Evolutionary conservation across 2,113 vertebrate species (phyloP), one percentile per base, ranked within the genome.

Genomic region (Sceloporus undulatus): DNA sequence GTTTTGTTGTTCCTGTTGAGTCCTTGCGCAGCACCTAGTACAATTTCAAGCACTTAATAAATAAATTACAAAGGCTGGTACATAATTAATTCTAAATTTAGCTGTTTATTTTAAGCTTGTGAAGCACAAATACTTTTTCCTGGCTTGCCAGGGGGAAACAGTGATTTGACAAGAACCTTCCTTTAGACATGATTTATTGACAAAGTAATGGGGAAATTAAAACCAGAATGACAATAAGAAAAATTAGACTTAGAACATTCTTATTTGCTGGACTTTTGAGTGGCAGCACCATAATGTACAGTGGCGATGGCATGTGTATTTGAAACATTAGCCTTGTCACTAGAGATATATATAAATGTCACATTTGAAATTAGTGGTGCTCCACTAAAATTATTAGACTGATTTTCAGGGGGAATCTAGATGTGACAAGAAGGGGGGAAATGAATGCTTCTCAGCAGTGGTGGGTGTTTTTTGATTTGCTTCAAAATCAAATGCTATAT

Each of bases 291-390:
- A 62, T 65, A 65, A 73, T 74, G 40, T 29, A 62, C 25, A 29
- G 54, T 56, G 38, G 79, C 48, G 21, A 48, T 5, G 7, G 18
- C 54, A 40, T 59, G 27, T 62, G 48, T 21, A 5, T 79, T 42
- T 87, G 85, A 79, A 56, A n/a, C 34, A 62, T 74, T n/a, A n/a
- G n/a, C 56, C 38, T 65, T 87, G 56, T 75, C 70, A 48, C 65
- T 82, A 65, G 68, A 74, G 5, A 62, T 82, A 82, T 75, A 74
- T 75, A 75, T 75, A 82, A 82, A 82, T 87, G 71, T 75, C 86
- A 87, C 79, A 19, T 82, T 48, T 75, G 40, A 82, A 82, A 87
- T 52, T 82, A 81, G 56, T 65, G 40, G 79, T 65, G 19, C 19
- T 74, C 70, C 25, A 74, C 21, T n/a, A 34, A 19, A 87, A 82